These are phyloP conservation scores for Nasonia vitripennis DNA, from an alignment of 1,140 invertebrate genomes.

Conservation along the genomic window DNA sequence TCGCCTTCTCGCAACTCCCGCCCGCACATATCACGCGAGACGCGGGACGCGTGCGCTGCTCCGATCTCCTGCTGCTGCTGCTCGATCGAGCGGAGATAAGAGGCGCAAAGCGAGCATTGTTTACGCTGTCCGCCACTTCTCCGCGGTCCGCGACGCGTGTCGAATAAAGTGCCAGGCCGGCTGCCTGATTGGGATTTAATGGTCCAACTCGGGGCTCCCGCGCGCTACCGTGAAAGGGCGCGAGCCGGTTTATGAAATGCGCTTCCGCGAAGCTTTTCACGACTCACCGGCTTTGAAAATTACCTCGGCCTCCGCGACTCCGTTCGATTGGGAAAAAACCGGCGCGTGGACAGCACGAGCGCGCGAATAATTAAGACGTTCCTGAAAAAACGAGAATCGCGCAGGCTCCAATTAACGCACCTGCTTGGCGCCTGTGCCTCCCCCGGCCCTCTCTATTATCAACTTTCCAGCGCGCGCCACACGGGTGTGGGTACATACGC, in stretches of 20 bases:
- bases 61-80: not conserved
- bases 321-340: not conserved
- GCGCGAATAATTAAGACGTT: slow-evolving; percentile 41
- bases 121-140: not conserved
- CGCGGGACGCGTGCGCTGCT: not conserved
- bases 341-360: not conserved
- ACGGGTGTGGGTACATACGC: too few species aligned
- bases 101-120: not conserved
- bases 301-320: not conserved
- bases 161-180: slow-evolving; percentile 2
- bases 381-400: slow-evolving; percentile 17
- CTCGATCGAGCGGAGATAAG: slow-evolving; percentile 24
- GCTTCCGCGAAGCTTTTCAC: not conserved
- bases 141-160: not conserved
- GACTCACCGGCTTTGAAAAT: not conserved
- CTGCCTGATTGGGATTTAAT: slow-evolving; percentile 18
- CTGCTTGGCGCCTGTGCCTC: not conserved
- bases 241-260: not conserved
- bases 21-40: not conserved
- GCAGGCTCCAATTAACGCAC: slow-evolving; percentile 14
- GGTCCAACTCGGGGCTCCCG: not conserved
- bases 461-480: not conserved
- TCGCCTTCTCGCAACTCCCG: slow-evolving; percentile 7
- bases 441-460: not conserved
- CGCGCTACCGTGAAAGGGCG: not conserved